Base-by-base conservation (phyloP, 2,113 vertebrate genomes). In the Hyperopisus bebe region DNA sequence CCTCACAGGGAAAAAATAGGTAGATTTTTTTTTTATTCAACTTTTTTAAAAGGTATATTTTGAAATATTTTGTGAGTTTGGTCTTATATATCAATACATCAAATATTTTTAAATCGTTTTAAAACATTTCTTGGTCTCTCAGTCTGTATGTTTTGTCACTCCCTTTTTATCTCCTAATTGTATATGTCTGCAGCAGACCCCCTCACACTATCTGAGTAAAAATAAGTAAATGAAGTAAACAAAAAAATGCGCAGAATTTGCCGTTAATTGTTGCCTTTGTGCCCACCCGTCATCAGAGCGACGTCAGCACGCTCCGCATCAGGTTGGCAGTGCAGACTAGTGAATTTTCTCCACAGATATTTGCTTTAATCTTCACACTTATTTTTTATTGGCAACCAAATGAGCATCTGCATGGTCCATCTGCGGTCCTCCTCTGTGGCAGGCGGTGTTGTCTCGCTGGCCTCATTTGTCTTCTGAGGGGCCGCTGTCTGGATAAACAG, bases 311-410 rank as follows among this genome's bases (percentile, higher is more conserved):
- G 31, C 39, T 86, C 89, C 44, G 84, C 82, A 42, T 47, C 66
- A 62, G 88, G 82, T 44, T 89, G 89, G 86, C 92, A 90, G 94
- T 86, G 93, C 90, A 91, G 91, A 94, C 90, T 94, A 93, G 92
- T 92, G 92, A 94, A 94, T 94, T 94, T 92, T 92, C 88, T 89
- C 93, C 90, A 93, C 92, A 90, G 90, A 91, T 92, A 94, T 93
- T 92, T 93, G 92, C 94, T 94, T 94, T 95, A 94, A 94, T 95
- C 94, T 93, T 91, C 86, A 90, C 93, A 90, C 94, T 93, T 92
- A 93, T 95, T 94, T 44, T 95, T 95, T 95, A 95, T 95, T 94
- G 93, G 93, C 95, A 93, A 94, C 93, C 93, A 94, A 94, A 95
- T 93, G 94, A 93, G 95, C 94, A 95, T 95, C 92, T 94, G 93